Evolutionary conservation across 2,888 invertebrate species (phyloP), one percentile per base, ranked within the genome.

Genomic region (Acrocera orbiculus): DNA sequence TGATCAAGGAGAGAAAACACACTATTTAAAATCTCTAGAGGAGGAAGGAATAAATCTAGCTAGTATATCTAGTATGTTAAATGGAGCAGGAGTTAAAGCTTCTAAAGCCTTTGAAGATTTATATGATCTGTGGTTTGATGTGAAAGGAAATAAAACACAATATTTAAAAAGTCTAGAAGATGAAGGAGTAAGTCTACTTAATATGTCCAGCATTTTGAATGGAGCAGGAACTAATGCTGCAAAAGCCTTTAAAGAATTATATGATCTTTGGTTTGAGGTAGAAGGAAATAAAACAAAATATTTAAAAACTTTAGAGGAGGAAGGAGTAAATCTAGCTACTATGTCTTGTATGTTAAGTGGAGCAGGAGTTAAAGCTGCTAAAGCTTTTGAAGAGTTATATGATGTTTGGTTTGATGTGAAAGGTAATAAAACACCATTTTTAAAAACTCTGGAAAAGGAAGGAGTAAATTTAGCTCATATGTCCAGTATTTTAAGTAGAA

Each of bases 341-440:
- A 16, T 36, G 15, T 32, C 22, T 7, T 8, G 22, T 35, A 46
- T 47, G 26, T 37, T 47, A 14, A 11, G 24, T 33, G 38, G 39
- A 38, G 36, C 42, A 28, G 41, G 43, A 33, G 31, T 22, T 32
- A 32, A 32, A 7, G 32, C 26, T 26, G 17, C 25, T 16, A 9
- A 16, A 16, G 25, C 26, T 32, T 49, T 51, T 41, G 44, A 48
- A 45, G 44, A 45, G 38, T 46, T 51, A 39, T 47, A 46, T 44
- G 39, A 47, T 35, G 38, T 45, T 34, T 49, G 46, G 42, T 47
- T 52, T 44, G 43, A 48, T 44, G 35, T 34, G 6, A 3, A 45
- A 30, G 47, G 45, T 35, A 46, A 44, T 34, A 32, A 32, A 32
- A 32, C 32, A 2, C 16, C 16, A 26, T 32, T 26, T 16, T 16